Evolutionary conservation across 2,888 invertebrate species (phyloP).

Genomic region (Acronicta leporina): DNA sequence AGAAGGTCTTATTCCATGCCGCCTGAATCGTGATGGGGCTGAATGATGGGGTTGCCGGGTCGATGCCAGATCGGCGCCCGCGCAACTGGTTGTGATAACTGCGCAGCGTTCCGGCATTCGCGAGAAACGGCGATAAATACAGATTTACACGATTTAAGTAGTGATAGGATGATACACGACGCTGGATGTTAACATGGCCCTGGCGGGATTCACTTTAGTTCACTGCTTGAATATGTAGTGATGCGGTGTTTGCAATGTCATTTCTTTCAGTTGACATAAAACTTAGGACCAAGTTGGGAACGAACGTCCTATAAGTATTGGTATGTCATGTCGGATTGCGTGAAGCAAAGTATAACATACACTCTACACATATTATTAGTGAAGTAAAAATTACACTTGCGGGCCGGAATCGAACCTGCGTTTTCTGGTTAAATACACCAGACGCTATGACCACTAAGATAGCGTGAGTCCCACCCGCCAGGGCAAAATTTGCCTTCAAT

Average conservation of each 20-base stretch:
- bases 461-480: too few relatives aligned
- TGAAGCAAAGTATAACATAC: too few relatives aligned
- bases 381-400: too few relatives aligned
- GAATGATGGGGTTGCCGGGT: slow-evolving; percentile 50
- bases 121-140: slow-evolving; percentile 51
- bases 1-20: slow-evolving; percentile 25
- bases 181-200: slow-evolving; percentile 9
- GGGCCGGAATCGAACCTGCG: too few relatives aligned
- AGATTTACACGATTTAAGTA: slow-evolving; percentile 42
- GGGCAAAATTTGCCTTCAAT: too few relatives aligned
- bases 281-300: too few relatives aligned
- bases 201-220: not conserved
- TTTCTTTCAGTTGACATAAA: too few relatives aligned
- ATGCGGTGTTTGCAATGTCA: not conserved
- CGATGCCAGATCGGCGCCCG: slow-evolving; percentile 46
- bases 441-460: too few relatives aligned
- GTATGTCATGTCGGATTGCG: too few relatives aligned
- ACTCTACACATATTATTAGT: too few relatives aligned
- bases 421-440: too few relatives aligned
- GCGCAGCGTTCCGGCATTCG: slow-evolving; percentile 23
- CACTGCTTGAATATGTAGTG: not conserved
- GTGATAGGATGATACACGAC: slow-evolving; percentile 39
- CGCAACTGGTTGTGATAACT: slow-evolving; percentile 37
- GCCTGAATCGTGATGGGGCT: slow-evolving; percentile 48
- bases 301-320: too few relatives aligned